These are phyloP conservation scores for Microvelia longipes DNA, from an alignment of 1,140 invertebrate species.

Conservation along the genomic window DNA sequence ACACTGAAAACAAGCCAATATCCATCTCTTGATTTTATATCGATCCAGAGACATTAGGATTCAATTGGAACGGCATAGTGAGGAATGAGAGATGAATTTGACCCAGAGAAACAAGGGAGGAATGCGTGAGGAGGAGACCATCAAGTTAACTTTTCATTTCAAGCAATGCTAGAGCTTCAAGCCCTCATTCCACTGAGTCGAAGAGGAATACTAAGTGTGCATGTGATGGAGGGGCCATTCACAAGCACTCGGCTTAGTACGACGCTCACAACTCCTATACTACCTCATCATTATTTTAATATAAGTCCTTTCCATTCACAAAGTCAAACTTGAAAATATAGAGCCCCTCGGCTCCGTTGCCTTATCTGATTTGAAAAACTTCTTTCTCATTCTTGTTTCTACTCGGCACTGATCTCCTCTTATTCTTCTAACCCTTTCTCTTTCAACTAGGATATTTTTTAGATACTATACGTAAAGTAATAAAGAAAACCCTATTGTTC, in stretches of 20 bases:
- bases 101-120: constrained; percentile 16
- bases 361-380: neutral
- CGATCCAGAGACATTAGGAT: constrained; percentile 15
- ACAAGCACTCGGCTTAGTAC: neutral
- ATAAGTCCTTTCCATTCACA: neutral
- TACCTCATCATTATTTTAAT: constrained; percentile 5
- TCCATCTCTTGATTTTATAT: constrained; percentile 5
- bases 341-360: no score
- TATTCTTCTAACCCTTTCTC: no score
- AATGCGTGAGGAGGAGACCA: constrained; percentile 11
- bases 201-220: constrained; percentile 16
- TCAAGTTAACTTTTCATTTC: constrained; percentile 17
- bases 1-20: neutral
- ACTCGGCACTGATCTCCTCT: neutral
- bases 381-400: neutral
- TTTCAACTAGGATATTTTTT: no score
- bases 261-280: neutral
- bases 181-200: no score
- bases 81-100: constrained; percentile 14
- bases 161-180: constrained; percentile 10
- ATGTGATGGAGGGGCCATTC: constrained; percentile 8
- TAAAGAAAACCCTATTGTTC: no score
- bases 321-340: neutral
- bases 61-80: constrained; percentile 15
- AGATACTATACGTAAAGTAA: no score